Evolutionary conservation across 2,888 invertebrate species (phyloP).

Genomic region (Doris montereyensis): DNA sequence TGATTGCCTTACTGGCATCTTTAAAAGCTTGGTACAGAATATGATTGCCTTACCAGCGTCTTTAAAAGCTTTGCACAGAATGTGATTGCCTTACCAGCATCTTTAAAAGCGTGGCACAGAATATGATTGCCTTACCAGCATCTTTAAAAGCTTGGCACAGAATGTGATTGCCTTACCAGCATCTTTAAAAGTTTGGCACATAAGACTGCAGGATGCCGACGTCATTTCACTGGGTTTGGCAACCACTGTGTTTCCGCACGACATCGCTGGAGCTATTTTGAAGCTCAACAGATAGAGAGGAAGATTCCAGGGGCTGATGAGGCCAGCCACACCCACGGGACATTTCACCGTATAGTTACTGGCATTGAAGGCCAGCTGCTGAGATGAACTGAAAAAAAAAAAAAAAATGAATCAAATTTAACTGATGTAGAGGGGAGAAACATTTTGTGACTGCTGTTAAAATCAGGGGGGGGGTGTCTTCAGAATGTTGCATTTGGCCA

Average conservation of each 20-base stretch:
- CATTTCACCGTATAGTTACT: conserved; percentile 75
- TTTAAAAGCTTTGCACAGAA: too few species aligned
- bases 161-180: too few species aligned
- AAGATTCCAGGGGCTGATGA: conserved; percentile 77
- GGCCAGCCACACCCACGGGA: conserved; percentile 76
- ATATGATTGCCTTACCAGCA: too few species aligned
- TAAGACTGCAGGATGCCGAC: conserved; percentile 75
- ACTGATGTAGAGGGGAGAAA: background rate
- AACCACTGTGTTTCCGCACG: conserved; percentile 74
- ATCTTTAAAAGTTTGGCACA: conserved; percentile 74
- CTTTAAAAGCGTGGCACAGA: too few species aligned
- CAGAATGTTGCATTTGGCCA: background rate
- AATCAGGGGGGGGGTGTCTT: too few species aligned
- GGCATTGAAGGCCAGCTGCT: conserved; percentile 53
- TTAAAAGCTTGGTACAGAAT: too few species aligned
- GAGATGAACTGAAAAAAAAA: conserved; percentile 53
- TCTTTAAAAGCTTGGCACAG: too few species aligned
- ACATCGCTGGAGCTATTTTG: conserved; percentile 76
- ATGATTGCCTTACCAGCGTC: too few species aligned
- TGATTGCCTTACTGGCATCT: too few species aligned
- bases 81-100: too few species aligned
- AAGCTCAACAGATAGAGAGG: conserved; percentile 77
- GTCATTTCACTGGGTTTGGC: conserved; percentile 77
- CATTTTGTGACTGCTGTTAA: too few species aligned
- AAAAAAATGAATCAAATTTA: background rate